These are phyloP conservation scores for Baryphthengus martii DNA, from an alignment of 2,113 vertebrate species.

Conservation along the genomic window DNA sequence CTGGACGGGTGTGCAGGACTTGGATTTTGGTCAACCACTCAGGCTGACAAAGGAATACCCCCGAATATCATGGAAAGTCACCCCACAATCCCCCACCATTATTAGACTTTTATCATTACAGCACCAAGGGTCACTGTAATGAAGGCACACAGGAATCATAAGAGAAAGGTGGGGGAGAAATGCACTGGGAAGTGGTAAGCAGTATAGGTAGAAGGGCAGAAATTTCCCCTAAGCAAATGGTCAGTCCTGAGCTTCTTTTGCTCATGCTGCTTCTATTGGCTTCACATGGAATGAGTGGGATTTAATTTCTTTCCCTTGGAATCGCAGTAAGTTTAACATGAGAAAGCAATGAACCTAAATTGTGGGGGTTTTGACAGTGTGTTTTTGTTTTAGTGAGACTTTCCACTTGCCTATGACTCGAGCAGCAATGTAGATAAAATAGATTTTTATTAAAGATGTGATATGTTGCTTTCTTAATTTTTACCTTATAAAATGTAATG, in stretches of 20 bases:
- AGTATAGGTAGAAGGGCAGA: neutral
- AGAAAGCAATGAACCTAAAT: neutral
- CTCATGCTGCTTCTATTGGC: neutral
- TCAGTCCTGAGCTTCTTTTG: neutral
- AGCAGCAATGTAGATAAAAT: neutral
- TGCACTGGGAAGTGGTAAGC: neutral
- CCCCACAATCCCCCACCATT: neutral
- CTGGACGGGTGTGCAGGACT: accelerated
- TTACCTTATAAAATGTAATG: neutral
- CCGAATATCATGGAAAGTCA: no score
- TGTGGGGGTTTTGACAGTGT: neutral
- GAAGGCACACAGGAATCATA: neutral
- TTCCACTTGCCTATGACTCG: neutral
- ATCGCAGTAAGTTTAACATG: neutral
- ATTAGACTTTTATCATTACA: neutral
- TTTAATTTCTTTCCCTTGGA: neutral
- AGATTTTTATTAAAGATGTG: neutral
- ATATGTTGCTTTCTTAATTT: neutral
- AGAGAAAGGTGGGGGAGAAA: neutral
- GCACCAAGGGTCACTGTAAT: no score
- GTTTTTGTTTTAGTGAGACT: neutral
- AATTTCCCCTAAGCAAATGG: neutral
- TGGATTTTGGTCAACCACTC: neutral
- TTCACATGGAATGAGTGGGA: neutral
- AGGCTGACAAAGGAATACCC: neutral